Evolutionary conservation across 1,140 invertebrate species (phyloP).

Genomic region (Zaprionus camerounensis): DNA sequence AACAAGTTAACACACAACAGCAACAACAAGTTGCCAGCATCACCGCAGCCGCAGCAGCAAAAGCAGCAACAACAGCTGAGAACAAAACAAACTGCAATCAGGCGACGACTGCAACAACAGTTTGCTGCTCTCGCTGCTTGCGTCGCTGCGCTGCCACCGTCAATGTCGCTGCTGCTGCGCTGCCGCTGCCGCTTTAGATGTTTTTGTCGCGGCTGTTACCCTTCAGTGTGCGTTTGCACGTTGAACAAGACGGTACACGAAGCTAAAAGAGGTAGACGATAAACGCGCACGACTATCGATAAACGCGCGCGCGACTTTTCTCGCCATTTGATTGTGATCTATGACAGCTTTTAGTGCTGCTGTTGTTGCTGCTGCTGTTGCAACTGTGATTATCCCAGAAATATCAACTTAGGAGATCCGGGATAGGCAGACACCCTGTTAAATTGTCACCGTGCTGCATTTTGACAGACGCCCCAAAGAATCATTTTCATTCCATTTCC

Average conservation of each 20-base stretch:
- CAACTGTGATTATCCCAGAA: slow-evolving; percentile 37
- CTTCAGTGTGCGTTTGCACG: slow-evolving; percentile 77
- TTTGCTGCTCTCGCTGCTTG: slow-evolving; percentile 28
- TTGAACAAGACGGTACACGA: slow-evolving; percentile 68
- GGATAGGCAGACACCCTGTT: slow-evolving; percentile 29
- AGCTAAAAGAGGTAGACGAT: slow-evolving; percentile 33
- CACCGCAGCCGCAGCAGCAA: slow-evolving; percentile 29
- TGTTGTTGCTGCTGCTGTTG: slow-evolving; percentile 1
- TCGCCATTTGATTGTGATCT: slow-evolving; percentile 40
- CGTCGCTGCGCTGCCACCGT: slow-evolving; percentile 9
- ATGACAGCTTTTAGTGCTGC: slow-evolving; percentile 30
- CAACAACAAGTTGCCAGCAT: slow-evolving; percentile 25
- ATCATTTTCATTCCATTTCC: slow-evolving; percentile 15
- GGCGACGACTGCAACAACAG: slow-evolving; percentile 58
- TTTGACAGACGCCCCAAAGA: slow-evolving; percentile 52
- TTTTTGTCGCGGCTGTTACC: slow-evolving; percentile 56
- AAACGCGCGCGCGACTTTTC: slow-evolving; percentile 43
- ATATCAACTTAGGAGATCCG: slow-evolving; percentile 18
- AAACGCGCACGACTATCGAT: slow-evolving; percentile 20
- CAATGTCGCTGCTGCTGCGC: slow-evolving; percentile 29
- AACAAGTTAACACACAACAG: slow-evolving; percentile 60
- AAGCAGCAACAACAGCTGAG: slow-evolving; percentile 63
- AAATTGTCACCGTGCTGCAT: slow-evolving; percentile 51
- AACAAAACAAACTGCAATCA: slow-evolving; percentile 79
- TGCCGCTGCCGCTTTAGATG: slow-evolving; percentile 52